Evolutionary conservation across 2,797 vertebrate genomes (phyloP), one percentile per base, ranked within the genome.

Genomic region (Falco cherrug): DNA sequence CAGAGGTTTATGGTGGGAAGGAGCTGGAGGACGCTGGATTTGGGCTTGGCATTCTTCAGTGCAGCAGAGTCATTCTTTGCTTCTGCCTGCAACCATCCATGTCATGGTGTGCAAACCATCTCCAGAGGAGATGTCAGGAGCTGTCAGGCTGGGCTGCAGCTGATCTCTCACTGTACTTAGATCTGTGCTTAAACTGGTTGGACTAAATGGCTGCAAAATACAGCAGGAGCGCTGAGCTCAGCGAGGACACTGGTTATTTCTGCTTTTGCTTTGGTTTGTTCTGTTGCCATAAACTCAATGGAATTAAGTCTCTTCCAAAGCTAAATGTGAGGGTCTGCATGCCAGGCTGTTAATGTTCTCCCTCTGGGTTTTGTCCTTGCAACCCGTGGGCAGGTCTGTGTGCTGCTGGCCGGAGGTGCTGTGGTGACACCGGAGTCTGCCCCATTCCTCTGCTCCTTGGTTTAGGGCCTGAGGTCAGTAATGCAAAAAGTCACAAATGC

Each of bases 171-270:
- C 22, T 57, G 53, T 63, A 43, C 41, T 73, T 61, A 67, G n/a
- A 9, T 57, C 60, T 4, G 3, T 47, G 77, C 48, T 60, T 53
- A 63, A 78, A n/a, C 6, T 5, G 2, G 54, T 21, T 86, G 61
- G 64, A 31, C 18, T 54, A 39, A 81, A 53, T 1, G 2, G 17
- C 47, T 9, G 18, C 13, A 19, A 50, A 74, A 29, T 10, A 26
- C 43, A 35, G 16, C 1, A 0, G 41, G 61, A 84, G 50, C 0
- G 0, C 43, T 17, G 33, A 56, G 54, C 61, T 22, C 0, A 0
- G 16, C 9, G 16, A n/a, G 60, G 43, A 54, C 43, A 16, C 29
- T 7, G 41, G 37, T 76, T 45, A 21, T 61, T 81, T 45, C 75
- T 81, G 69, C 37, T 67, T 57, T 69, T 33, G 51, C 76, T 70